Base-by-base conservation (phyloP, 2,797 vertebrate genomes). In the Arnoldichthys spilopterus region DNA sequence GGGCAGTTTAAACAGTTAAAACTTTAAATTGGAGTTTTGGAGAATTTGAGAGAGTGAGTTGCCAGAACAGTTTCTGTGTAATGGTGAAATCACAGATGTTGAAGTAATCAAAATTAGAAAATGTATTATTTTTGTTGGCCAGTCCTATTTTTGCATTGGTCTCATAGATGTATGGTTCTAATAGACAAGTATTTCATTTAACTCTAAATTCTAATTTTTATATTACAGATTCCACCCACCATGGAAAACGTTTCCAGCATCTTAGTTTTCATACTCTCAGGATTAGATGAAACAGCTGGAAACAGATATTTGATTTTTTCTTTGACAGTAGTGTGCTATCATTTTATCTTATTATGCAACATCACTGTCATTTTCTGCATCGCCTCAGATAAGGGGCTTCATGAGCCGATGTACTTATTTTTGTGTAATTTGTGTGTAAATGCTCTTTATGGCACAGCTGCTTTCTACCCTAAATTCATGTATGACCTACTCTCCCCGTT, bases 391-490 rank as follows among this genome's bases (percentile, higher is more conserved):
- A 79, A 72, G 74, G 59, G 30, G 0, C 80, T 86, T 34, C 85
- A 84, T 22, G 75, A 84, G 15, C 85, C 85, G 1, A 84, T 86
- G 85, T 86, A 84, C 69, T 72, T 83, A 16, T 84, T 84, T 64
- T 51, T 86, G 7, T 86, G 77, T 45, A 84, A 82, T 71, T 34
- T 86, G 24, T 79, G 82, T 59, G 12, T 84, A 30, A 86, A 86
- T 79, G 63, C 53, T 26, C 72, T 86, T 16, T 86, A 34, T 76
- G 85, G 83, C 1, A 81, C 77, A 16, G n/a, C 72, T 78, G 85
- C 72, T 15, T 84, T 86, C 30, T 86, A 84, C 64, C 85, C 82
- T 54, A 86, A 86, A 78, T 83, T 86, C 30, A 59, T 86, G 76
- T 76, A 80, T 72, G 85, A 86, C 59, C 78, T 86, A 28, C 59